Percentiles rank a stretch among this genome's conserved stretches.
These are phyloP conservation scores for Schizotus pectinicornis DNA, from an alignment of 2,888 invertebrate genomes.

Conservation along the genomic window DNA sequence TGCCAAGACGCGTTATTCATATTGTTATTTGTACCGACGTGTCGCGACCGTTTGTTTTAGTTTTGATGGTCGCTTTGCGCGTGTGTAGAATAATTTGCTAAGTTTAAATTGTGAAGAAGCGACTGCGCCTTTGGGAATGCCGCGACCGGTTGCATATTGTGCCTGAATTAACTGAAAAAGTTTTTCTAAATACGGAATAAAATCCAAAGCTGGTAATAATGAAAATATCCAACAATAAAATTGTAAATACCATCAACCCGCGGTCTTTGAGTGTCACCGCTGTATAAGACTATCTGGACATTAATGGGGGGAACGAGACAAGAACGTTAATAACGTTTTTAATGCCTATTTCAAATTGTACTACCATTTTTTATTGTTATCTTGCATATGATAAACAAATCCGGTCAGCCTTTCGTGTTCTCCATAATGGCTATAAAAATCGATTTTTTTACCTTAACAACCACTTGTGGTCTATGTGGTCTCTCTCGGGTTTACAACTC, in stretches of 20 bases:
- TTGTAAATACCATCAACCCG: conserved; percentile 50
- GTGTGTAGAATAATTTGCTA: conserved; percentile 16
- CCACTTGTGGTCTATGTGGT: too few relatives aligned
- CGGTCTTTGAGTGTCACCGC: conserved; percentile 54
- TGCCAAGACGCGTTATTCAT: conserved; percentile 18
- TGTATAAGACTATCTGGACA: conserved; percentile 52
- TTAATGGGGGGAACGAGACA: conserved; percentile 53
- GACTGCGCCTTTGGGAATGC: conserved; percentile 1
- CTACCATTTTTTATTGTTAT: conserved; percentile 24
- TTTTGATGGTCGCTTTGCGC: conserved; percentile 6
- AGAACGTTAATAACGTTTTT: conserved; percentile 52
- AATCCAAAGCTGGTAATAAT: conserved; percentile 54
- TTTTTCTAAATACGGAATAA: conserved; percentile 46
- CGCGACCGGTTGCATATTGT: conserved; percentile 13
- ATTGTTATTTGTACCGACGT: conserved; percentile 17
- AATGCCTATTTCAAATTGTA: conserved; percentile 47
- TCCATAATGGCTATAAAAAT: not conserved
- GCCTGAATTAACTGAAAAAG: conserved; percentile 17
- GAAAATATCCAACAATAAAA: conserved; percentile 57
- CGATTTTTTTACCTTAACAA: too few relatives aligned
- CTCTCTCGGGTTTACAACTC: too few relatives aligned
- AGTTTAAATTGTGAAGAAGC: too few relatives aligned
- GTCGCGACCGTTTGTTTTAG: conserved; percentile 1
- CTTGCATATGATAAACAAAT: conserved; percentile 17
- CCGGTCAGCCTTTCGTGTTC: conserved; percentile 9